phyloP scores from a whole-genome alignment of 2,113 vertebrate species.

The Prunella fulvescens region DNA sequence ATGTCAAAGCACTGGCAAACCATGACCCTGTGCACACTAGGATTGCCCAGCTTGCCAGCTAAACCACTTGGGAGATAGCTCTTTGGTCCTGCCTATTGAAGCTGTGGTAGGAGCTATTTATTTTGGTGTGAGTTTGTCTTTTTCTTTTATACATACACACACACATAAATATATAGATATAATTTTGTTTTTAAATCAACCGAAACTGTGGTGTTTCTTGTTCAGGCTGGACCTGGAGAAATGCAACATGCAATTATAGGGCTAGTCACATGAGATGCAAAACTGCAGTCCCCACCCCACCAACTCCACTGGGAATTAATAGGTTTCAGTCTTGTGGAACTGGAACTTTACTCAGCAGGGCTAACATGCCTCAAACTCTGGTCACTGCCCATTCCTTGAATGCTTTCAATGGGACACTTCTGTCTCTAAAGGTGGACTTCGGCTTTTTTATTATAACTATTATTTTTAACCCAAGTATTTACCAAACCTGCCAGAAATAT shows the following conservation, averaged over 20 bases:
- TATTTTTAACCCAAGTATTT: constrained; percentile 13
- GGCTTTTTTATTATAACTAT: not conserved
- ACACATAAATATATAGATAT: rapidly evolving
- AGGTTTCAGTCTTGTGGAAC: not conserved
- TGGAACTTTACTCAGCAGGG: not conserved
- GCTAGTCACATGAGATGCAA: not conserved
- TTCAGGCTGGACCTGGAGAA: constrained; percentile 54
- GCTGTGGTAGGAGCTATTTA: constrained; percentile 26
- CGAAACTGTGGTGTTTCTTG: constrained; percentile 7
- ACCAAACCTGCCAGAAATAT: not conserved
- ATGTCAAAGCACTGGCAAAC: not conserved
- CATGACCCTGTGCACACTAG: not conserved
- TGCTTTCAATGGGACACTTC: constrained; percentile 18
- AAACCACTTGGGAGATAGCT: not conserved
- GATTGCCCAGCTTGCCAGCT: not conserved
- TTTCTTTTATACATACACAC: not conserved
- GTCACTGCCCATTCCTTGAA: not conserved
- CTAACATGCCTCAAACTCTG: not conserved
- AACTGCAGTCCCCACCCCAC: not conserved
- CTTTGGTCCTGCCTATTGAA: not conserved
- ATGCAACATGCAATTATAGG: not conserved
- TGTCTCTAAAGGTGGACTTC: not conserved
- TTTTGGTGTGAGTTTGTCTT: not conserved
- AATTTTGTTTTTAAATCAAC: not conserved
- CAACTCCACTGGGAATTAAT: not conserved